phyloP scores from a whole-genome alignment of 2,113 vertebrate species.

The Cyanoderma ruficeps region DNA sequence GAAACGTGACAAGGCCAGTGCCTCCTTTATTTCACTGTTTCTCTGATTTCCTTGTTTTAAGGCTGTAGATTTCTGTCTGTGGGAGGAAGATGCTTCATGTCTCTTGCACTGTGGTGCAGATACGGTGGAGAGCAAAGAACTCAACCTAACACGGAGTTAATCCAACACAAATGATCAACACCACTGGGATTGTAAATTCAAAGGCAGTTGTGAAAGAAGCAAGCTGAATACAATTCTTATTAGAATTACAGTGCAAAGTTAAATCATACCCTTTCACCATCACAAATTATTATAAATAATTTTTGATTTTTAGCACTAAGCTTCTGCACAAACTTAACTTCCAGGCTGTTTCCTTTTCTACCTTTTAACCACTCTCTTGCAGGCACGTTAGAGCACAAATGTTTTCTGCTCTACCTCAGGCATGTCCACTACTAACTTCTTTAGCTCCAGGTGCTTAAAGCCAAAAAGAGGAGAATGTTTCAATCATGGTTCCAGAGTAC shows the following conservation, averaged over 20 bases:
- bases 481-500: conserved; percentile 34
- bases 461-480: not conserved
- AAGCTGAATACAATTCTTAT: not conserved
- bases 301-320: not conserved
- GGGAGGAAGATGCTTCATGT: not conserved
- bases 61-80: not conserved
- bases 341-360: not conserved
- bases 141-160: not conserved
- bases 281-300: not conserved
- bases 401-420: not conserved
- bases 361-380: not conserved
- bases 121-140: not conserved
- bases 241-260: not conserved
- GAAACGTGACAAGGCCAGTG: not conserved
- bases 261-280: not conserved
- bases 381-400: not conserved
- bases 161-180: not conserved
- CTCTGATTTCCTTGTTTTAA: not conserved
- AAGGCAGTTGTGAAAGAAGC: not conserved
- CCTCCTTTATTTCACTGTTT: not conserved
- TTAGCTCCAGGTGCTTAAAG: not conserved
- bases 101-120: not conserved
- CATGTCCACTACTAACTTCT: not conserved
- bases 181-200: not conserved
- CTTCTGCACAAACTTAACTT: not conserved